These are phyloP conservation scores for Ennomos quercinarius DNA, from an alignment of 2,888 invertebrate genomes.

Conservation along the genomic window DNA sequence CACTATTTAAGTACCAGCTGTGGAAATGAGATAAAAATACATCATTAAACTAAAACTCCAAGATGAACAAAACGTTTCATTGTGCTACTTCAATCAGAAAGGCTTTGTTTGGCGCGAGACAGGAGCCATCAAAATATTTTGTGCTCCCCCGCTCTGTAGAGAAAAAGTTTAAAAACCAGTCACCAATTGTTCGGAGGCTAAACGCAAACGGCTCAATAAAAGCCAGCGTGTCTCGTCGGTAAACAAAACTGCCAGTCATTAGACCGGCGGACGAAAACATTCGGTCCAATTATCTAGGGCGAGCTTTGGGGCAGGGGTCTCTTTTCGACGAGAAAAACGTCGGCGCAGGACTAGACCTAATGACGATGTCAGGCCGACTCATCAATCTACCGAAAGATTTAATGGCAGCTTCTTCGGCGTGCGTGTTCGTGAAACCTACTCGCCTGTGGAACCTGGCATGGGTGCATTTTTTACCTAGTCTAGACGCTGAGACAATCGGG, in stretches of 20 bases:
- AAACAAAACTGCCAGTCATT: slow-evolving; percentile 83
- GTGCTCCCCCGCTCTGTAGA: slow-evolving; percentile 22
- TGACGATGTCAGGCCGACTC: slow-evolving; percentile 77
- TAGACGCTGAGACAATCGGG: slow-evolving; percentile 32
- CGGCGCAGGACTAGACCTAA: slow-evolving; percentile 69
- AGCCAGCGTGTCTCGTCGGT: slow-evolving; percentile 72
- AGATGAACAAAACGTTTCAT: slow-evolving; percentile 27
- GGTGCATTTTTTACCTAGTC: slow-evolving; percentile 36
- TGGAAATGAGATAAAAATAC: slow-evolving; percentile 20
- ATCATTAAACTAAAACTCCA: slow-evolving; percentile 22
- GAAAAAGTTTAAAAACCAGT: slow-evolving; percentile 57
- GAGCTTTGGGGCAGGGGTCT: slow-evolving; percentile 39
- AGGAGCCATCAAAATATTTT: slow-evolving; percentile 32
- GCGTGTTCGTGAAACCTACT: slow-evolving; percentile 3
- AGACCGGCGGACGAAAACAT: slow-evolving; percentile 77
- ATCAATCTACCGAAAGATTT: slow-evolving; percentile 67
- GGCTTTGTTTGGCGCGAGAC: slow-evolving; percentile 27
- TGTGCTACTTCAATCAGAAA: slow-evolving; percentile 36
- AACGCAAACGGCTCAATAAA: slow-evolving; percentile 78
- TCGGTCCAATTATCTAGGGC: slow-evolving; percentile 77
- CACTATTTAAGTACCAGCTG: slow-evolving; percentile 1
- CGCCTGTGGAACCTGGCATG: slow-evolving; percentile 14
- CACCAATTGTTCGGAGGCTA: slow-evolving; percentile 60
- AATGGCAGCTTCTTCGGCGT: slow-evolving; percentile 24
- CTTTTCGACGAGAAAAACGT: slow-evolving; percentile 64